A percentile compares a stretch with the other conserved stretches of the same genome.
Conservation (phyloP, 1,140 invertebrate genomes). For the Drosophila eugracilis region DNA sequence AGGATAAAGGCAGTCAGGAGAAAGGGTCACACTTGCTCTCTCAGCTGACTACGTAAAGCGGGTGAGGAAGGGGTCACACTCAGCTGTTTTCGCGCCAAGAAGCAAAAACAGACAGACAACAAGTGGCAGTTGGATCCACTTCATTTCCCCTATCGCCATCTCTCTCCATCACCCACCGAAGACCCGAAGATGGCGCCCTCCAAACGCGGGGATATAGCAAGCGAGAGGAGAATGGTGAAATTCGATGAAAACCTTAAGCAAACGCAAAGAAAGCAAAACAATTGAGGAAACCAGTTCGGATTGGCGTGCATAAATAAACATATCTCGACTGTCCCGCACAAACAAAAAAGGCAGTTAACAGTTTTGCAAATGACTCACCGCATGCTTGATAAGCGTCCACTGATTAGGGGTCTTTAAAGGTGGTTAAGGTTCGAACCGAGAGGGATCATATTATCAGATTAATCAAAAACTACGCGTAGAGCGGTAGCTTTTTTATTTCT, state of each 20-base stretch:
- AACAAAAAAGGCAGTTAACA: slow-evolving; percentile 39
- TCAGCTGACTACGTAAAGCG: background rate
- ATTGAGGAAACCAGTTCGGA: slow-evolving; percentile 17
- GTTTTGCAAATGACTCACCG: slow-evolving; percentile 70
- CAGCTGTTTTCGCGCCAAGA: slow-evolving; percentile 34
- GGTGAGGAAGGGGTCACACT: background rate
- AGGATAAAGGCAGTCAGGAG: slow-evolving; percentile 1
- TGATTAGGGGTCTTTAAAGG: slow-evolving; percentile 39
- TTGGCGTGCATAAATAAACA: slow-evolving; percentile 32
- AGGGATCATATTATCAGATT: slow-evolving; percentile 7
- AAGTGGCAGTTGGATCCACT: slow-evolving; percentile 34
- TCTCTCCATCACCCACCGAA: background rate
- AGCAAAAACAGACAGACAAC: slow-evolving; percentile 11
- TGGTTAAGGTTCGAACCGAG: slow-evolving; percentile 8
- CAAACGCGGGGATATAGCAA: slow-evolving; percentile 26
- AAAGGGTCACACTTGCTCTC: slow-evolving; percentile 29
- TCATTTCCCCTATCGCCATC: slow-evolving; percentile 11
- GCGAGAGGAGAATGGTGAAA: slow-evolving; percentile 68
- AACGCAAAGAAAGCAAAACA: slow-evolving; percentile 17
- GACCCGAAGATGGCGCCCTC: slow-evolving; percentile 31
- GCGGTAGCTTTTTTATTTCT: background rate
- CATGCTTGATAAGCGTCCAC: slow-evolving; percentile 62
- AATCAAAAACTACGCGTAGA: background rate
- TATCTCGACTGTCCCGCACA: slow-evolving; percentile 31
- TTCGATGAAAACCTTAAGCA: slow-evolving; percentile 42